Base-by-base conservation (phyloP, 2,113 vertebrate genomes). In the Prietella phreatophila region DNA sequence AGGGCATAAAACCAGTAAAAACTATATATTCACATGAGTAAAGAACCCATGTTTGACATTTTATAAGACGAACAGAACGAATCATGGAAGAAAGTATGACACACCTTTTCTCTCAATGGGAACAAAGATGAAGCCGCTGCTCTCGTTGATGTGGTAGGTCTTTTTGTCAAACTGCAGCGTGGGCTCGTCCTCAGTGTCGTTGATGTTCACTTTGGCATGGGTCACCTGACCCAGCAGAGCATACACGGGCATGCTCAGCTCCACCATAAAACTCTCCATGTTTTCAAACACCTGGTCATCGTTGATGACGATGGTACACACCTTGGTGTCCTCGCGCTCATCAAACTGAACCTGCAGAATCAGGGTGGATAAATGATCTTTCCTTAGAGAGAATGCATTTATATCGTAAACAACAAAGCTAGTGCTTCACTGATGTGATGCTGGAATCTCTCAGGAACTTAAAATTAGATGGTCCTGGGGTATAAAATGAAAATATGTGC, bases 211-310 rank as follows among this genome's bases (percentile, higher is more conserved):
- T 0, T 92, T 91, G 82, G 97, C 96, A 0, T 88, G 94, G 2
- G 96, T 97, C 93, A 96, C 81, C 0, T 91, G 93, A 1, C 98
- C 98, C 90, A 99, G 95, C 78, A 99, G 94, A 4, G 98, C 97
- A 0, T 99, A 99, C 1, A 96, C 98, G 0, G 98, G 97, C 96
- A 97, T 96, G 94, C 97, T 98, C 86, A 99, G 96, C 93, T 99
- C 97, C 93, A 99, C 96, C 0, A 93, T 85, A 87, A 99, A 99
- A 86, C 94, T 97, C 93, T 99, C 98, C 0, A 71, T 4, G 0
- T 95, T 95, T 92, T 99, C 98, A 3, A 99, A 99, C 86, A 98
- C 88, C 0, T 92, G 75, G 27, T 99, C 98, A 0, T 99, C 97
- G 0, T 97, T 97, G 83, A 99, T 95, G 86, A 95, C 0, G 0